Evolutionary conservation across 64 coral and sea anemone genomes (phyloP), one percentile per base, ranked within the genome.

Genomic region (Stichodactyla mertensii): DNA sequence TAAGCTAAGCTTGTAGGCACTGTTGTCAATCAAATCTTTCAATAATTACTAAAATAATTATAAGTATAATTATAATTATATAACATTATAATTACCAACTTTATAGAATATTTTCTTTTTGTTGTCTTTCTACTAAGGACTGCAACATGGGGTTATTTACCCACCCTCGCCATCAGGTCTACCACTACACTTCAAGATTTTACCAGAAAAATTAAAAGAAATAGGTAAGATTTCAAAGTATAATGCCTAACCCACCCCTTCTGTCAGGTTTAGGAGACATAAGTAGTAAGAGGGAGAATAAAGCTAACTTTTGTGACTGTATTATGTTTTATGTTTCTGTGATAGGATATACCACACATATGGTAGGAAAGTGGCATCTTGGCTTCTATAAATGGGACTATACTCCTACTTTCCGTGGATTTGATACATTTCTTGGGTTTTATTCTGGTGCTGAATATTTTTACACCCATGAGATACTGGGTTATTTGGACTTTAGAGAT

Each of bases 331-430:
- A 56, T 57, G 54, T 54, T 59, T 84, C 9, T 56, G 28, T 57
- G 16, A 23, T 24, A 92, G 90, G 90, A 57, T 92, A 92, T 15
- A 52, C 78, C 11, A 87, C 90, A 69, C 90, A 92, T 57, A 92
- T 92, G 58, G 90, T 92, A 55, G 90, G 90, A 12, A 92, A 92
- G 51, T 92, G 90, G 90, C 90, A 92, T 83, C 90, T 92, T 87
- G 90, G 90, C 0, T 92, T 92, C 66, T 92, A 82, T 74, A 80
- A 92, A 28, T 86, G 86, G 90, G 22, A 80, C 10, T 92, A 87
- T 79, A 83, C 86, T 4, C 90, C 90, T 0, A 92, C 90, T 0
- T 87, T 82, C 8, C 51, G 90, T 10, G 90, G 90, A 18, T 92
- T 92, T 53, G 90, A 92, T 52, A 82, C 77, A 0, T 79, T 87